Evolutionary conservation across 2,113 vertebrate genomes (phyloP), one percentile per base, ranked within the genome.

Genomic region (Mionectes macconnelli): DNA sequence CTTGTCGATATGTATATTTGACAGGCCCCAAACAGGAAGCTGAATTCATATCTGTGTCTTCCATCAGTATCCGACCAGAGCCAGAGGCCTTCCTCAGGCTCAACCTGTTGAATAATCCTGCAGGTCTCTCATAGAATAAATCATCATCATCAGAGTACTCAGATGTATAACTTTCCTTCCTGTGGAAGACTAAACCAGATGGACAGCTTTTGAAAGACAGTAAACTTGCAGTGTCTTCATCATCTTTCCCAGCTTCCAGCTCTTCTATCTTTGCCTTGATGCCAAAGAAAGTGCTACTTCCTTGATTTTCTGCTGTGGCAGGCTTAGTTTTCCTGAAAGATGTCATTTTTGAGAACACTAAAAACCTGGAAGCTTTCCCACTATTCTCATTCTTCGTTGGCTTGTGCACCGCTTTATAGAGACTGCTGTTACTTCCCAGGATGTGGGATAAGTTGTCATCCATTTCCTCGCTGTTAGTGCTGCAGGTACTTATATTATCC

Each of bases 271-370:
- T 98, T 64, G 39, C 77, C 75, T 90, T 96, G 60, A 39, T 94
- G 63, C 86, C 82, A 76, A 93, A 90, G 33, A 94, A 42, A n/a
- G 12, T 45, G 50, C 33, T 82, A 2, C 24, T 60, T 63, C 72
- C 84, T 3, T 87, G 92, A 49, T 68, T 97, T 57, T 97, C 82
- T 39, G 59, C 16, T 9, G 83, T 89, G 13, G 22, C 53, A 52
- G 84, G 37, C 82, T 97, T 98, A 15, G 86, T 59, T 93, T 96
- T 98, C 64, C 95, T 98, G 89, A 98, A 97, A 31, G 98, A 98
- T 19, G 98, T 96, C 89, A 98, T 98, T 96, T 98, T 98, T 68
- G 98, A 95, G 89, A 98, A 98, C 12, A 97, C 95, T 21, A 96
- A 97, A 91, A 97, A 97, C 87, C 96, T 98, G 9, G 97, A 97